phyloP scores from a whole-genome alignment of 1,140 invertebrate species.

The Neotoxoptera formosana region DNA sequence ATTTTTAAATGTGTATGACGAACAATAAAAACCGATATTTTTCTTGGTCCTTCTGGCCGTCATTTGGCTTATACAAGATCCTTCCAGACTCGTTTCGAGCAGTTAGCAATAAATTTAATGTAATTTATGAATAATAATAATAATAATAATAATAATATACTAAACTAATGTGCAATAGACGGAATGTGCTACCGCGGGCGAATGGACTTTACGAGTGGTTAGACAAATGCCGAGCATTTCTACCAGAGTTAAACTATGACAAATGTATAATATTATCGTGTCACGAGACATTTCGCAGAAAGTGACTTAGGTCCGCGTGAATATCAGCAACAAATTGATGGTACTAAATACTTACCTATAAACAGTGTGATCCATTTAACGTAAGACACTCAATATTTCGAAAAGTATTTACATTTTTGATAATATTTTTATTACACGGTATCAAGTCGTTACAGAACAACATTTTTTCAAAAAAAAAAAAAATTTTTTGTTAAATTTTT shows the following conservation, averaged over 20 bases:
- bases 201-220: neutral
- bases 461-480: no score
- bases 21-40: neutral
- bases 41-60: neutral
- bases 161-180: neutral
- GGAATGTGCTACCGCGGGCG: neutral
- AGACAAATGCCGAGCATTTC: neutral
- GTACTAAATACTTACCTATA: neutral
- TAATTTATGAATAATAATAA: conserved; percentile 11
- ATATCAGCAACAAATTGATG: neutral
- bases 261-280: neutral
- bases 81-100: neutral
- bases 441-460: no score
- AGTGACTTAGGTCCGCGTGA: no score
- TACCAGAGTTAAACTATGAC: neutral
- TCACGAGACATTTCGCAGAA: neutral
- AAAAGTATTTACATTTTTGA: no score
- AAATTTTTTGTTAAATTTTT: no score
- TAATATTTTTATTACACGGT: no score
- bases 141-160: conserved; percentile 1
- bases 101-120: neutral
- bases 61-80: neutral
- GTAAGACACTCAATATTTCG: no score
- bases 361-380: no score
- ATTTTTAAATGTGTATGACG: no score